phyloP scores from a whole-genome alignment of 2,888 invertebrate genomes.

The Helleia helle region DNA sequence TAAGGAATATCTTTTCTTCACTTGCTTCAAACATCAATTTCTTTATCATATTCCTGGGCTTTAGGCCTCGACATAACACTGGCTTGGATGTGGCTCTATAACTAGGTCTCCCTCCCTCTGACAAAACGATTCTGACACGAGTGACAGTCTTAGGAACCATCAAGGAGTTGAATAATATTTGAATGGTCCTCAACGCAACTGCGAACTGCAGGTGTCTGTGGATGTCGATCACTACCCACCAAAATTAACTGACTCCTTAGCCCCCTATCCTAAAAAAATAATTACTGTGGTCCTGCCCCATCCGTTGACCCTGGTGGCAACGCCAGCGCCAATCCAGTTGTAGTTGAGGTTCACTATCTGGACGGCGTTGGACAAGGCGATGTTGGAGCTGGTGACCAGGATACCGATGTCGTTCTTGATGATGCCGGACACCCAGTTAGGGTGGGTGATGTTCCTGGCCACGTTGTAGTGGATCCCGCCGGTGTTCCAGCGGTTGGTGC shows the following conservation, averaged over 20 bases:
- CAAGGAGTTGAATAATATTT: no score
- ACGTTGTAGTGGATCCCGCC: conserved; percentile 32
- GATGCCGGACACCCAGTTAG: conserved; percentile 29
- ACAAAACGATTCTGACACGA: no score
- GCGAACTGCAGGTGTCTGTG: no score
- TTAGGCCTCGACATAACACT: no score
- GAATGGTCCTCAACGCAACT: no score
- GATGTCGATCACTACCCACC: no score
- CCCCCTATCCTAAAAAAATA: background rate
- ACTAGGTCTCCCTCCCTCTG: no score
- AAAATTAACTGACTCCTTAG: background rate
- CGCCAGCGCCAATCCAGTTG: conserved; percentile 21
- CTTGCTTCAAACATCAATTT: no score
- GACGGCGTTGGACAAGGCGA: conserved; percentile 17
- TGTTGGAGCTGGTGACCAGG: conserved; percentile 20
- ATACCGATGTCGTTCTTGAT: conserved; percentile 34
- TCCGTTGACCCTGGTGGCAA: conserved; percentile 25
- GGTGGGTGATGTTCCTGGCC: conserved; percentile 40
- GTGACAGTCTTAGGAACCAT: no score
- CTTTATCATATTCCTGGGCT: no score
- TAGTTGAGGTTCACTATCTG: conserved; percentile 19
- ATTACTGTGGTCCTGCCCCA: conserved; percentile 31
- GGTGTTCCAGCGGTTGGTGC: conserved; percentile 42
- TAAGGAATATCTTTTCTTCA: no score
- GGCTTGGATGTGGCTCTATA: no score